phyloP scores from a whole-genome alignment of 2,113 vertebrate species.

The Catagonus wagneri region DNA sequence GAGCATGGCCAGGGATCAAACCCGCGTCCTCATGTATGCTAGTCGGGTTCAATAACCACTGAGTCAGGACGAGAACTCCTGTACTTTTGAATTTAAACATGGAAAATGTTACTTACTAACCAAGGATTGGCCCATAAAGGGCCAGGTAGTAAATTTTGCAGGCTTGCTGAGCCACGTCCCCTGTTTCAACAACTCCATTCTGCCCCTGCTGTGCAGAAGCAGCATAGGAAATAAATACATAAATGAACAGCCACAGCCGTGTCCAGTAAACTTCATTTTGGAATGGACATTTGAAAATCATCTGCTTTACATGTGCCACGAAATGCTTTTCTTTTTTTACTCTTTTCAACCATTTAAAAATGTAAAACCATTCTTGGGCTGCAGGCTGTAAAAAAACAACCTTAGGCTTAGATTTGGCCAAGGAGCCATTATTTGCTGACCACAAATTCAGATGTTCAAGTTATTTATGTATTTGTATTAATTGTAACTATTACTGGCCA shows the following conservation, averaged over 20 bases:
- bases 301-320: not conserved
- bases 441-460: not conserved
- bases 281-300: not conserved
- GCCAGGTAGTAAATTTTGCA: not conserved
- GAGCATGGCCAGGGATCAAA: no score
- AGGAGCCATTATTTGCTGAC: not conserved
- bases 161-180: rapidly evolving
- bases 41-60: no score
- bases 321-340: not conserved
- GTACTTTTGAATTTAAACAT: not conserved
- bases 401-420: not conserved
- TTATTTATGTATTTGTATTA: not conserved
- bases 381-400: not conserved
- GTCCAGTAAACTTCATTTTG: no score
- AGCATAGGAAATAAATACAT: rapidly evolving
- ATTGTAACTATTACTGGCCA: not conserved
- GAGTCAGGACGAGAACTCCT: no score
- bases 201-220: no score
- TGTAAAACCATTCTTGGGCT: not conserved
- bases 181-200: not conserved
- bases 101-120: not conserved
- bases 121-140: not conserved
- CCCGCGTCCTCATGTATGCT: no score
- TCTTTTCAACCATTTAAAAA: not conserved
- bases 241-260: rapidly evolving